These are phyloP conservation scores for Pardalotus punctatus DNA, from an alignment of 2,113 vertebrate genomes.

Conservation along the genomic window DNA sequence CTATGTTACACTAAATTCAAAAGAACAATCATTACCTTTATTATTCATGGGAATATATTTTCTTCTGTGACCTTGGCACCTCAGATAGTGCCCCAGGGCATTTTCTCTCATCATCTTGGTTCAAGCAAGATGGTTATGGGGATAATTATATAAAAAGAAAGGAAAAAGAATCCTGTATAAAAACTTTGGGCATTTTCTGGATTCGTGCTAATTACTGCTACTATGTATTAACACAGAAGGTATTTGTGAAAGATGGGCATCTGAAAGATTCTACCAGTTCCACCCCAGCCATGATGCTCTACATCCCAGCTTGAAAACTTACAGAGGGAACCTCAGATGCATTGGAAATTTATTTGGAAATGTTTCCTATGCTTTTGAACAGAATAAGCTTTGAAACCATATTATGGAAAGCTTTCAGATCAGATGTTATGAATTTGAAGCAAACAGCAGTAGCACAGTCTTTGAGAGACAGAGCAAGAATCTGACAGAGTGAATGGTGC, in stretches of 20 bases:
- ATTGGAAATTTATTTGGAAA: background rate
- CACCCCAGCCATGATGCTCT: background rate
- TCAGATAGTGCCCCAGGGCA: background rate
- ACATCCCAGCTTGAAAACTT: background rate
- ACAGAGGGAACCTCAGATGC: background rate
- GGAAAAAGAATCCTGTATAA: background rate
- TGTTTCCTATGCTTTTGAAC: background rate
- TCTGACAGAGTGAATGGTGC: background rate
- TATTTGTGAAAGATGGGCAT: background rate
- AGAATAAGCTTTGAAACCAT: background rate
- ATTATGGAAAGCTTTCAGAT: background rate
- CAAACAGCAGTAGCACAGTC: background rate
- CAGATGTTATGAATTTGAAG: background rate
- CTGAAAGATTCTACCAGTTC: background rate
- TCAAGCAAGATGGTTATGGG: background rate
- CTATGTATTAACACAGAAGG: background rate
- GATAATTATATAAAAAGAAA: background rate
- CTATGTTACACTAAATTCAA: background rate
- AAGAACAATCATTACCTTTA: background rate
- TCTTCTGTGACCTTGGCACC: background rate
- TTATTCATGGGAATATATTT: background rate
- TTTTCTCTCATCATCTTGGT: background rate
- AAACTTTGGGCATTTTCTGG: background rate
- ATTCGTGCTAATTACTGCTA: background rate
- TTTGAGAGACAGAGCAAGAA: background rate